phyloP scores from a whole-genome alignment of 2,888 invertebrate species.

The Cabera pusaria region DNA sequence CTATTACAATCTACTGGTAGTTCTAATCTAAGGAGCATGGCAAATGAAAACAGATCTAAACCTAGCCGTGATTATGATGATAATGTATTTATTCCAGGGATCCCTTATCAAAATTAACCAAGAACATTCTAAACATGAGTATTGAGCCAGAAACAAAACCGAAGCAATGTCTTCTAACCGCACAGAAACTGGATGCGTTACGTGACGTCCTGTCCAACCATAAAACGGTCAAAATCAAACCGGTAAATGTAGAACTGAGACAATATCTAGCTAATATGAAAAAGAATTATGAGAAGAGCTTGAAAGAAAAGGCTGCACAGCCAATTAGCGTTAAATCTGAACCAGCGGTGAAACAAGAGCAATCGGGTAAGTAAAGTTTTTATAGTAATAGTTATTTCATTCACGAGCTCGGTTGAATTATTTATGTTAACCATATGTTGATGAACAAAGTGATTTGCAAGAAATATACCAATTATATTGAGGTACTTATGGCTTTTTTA shows the following conservation, averaged over 20 bases:
- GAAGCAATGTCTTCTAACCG: constrained; percentile 65
- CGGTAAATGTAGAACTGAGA: constrained; percentile 69
- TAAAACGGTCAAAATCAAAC: constrained; percentile 77
- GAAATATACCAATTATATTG: too few relatives aligned
- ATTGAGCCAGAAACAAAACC: constrained; percentile 66
- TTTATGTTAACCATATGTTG: too few relatives aligned
- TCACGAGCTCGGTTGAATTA: too few relatives aligned
- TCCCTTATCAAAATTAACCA: constrained; percentile 73
- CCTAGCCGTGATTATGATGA: too few relatives aligned
- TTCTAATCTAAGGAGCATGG: too few relatives aligned
- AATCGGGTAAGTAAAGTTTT: constrained; percentile 6
- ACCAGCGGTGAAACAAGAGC: not conserved
- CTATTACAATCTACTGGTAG: too few relatives aligned
- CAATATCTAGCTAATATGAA: constrained; percentile 63
- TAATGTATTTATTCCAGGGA: constrained; percentile 58
- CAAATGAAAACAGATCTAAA: too few relatives aligned
- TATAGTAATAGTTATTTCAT: too few relatives aligned
- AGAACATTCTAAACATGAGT: constrained; percentile 78
- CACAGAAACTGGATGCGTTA: constrained; percentile 77
- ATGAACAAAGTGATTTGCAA: too few relatives aligned
- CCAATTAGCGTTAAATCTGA: not conserved
- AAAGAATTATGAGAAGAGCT: constrained; percentile 58
- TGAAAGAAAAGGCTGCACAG: constrained; percentile 45
- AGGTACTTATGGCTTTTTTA: too few relatives aligned
- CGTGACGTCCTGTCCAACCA: constrained; percentile 76